Evolutionary conservation across 1,140 invertebrate species (phyloP).

Genomic region (Apis laboriosa): DNA sequence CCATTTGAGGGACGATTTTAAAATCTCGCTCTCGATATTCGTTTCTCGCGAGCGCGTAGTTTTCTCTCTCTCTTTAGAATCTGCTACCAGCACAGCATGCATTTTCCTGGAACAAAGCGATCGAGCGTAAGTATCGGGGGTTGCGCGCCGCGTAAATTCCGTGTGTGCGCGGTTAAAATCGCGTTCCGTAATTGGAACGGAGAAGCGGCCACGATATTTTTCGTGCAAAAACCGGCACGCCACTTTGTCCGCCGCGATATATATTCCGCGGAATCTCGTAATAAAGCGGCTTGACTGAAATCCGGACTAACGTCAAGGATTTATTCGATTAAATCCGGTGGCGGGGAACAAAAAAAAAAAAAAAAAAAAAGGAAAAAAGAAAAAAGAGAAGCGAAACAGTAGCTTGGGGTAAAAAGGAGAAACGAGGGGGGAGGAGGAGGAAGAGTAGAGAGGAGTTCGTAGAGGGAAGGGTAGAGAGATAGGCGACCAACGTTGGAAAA

Average conservation of each 20-base stretch:
- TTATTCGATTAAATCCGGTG: slow-evolving; percentile 41
- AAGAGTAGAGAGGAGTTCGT: neutral
- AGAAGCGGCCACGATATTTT: slow-evolving; percentile 5
- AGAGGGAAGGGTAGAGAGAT: neutral
- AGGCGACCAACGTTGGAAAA: neutral
- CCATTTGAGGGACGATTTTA: neutral
- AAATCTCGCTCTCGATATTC: neutral
- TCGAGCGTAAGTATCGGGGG: neutral
- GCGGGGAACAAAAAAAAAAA: slow-evolving; percentile 14
- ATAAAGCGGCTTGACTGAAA: slow-evolving; percentile 36
- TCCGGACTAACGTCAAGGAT: slow-evolving; percentile 45
- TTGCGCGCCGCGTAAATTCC: slow-evolving; percentile 6
- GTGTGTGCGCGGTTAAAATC: slow-evolving; percentile 13
- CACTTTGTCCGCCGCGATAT: slow-evolving; percentile 37
- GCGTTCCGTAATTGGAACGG: slow-evolving; percentile 9
- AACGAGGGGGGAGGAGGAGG: neutral
- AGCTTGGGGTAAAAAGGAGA: neutral
- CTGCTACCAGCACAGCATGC: no score
- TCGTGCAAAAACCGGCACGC: slow-evolving; percentile 13
- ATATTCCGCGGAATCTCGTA: slow-evolving; percentile 42
- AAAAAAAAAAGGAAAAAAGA: neutral
- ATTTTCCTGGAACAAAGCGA: neutral
- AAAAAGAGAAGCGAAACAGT: neutral
- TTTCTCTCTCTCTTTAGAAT: no score
- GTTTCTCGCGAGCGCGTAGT: neutral